These are phyloP conservation scores for Sandelia bainsii DNA, from an alignment of 2,797 vertebrate species.

Conservation along the genomic window DNA sequence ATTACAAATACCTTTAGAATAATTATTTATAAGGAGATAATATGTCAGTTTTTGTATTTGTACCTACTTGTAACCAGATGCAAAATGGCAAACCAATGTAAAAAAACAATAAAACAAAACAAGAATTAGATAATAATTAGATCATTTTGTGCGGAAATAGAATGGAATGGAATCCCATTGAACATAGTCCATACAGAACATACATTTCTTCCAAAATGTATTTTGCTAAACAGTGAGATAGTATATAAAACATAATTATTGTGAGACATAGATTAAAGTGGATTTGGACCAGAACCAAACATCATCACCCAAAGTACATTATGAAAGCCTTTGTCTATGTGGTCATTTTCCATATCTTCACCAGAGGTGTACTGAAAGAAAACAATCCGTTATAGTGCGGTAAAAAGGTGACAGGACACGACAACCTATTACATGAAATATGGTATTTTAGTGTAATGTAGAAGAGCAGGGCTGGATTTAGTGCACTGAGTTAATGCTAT, in stretches of 20 bases:
- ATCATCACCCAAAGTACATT: not conserved
- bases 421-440: conserved; percentile 71
- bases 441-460: conserved; percentile 60
- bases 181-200: no score
- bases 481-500: conserved; percentile 75
- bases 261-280: not conserved
- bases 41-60: not conserved
- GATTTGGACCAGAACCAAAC: no score
- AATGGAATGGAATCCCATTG: no score
- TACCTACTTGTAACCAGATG: no score
- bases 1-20: no score
- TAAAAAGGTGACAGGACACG: conserved; percentile 59
- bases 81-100: no score
- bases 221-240: not conserved
- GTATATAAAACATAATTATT: not conserved
- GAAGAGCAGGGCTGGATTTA: conserved; percentile 73
- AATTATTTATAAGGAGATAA: no score
- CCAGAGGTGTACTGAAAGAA: conserved; percentile 37
- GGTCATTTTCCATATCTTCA: conserved; percentile 42
- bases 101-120: not conserved
- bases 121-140: no score
- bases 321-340: conserved; percentile 24
- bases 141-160: no score
- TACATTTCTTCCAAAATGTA: not conserved
- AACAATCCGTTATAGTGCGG: conserved; percentile 45